These are phyloP conservation scores for Acipenser ruthenus DNA, from an alignment of 2,797 vertebrate genomes.

Conservation along the genomic window DNA sequence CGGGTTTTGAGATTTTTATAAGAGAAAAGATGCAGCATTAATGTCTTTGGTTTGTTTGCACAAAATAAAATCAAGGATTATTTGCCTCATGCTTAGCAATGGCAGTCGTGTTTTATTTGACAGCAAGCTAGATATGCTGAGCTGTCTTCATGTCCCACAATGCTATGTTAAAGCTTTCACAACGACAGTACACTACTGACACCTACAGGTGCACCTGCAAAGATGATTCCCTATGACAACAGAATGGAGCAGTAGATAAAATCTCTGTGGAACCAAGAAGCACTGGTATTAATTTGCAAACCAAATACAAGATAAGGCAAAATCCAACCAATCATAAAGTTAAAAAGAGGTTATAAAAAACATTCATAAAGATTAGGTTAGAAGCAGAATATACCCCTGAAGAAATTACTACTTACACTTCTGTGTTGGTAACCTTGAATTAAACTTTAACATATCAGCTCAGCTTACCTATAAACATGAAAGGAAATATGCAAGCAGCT, in stretches of 20 bases:
- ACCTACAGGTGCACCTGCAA: slow-evolving; percentile 46
- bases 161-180: slow-evolving; percentile 39
- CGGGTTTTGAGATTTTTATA: not conserved
- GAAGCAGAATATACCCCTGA: too few species aligned
- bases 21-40: not conserved
- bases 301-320: slow-evolving; percentile 29
- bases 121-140: not conserved
- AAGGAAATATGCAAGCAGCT: too few species aligned
- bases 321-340: slow-evolving; percentile 32
- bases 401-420: too few species aligned
- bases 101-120: not conserved
- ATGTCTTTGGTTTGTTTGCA: slow-evolving; percentile 3
- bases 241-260: slow-evolving; percentile 25
- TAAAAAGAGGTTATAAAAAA: too few species aligned
- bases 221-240: slow-evolving; percentile 15
- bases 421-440: too few species aligned
- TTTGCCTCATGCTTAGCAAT: not conserved
- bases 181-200: slow-evolving; percentile 62
- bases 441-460: too few species aligned
- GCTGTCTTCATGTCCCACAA: slow-evolving; percentile 40
- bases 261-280: slow-evolving; percentile 26
- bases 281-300: slow-evolving; percentile 38
- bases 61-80: not conserved
- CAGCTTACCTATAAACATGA: too few species aligned
- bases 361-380: too few species aligned